phyloP scores from a whole-genome alignment of 2,888 invertebrate genomes.

The Drosophila colorata region DNA sequence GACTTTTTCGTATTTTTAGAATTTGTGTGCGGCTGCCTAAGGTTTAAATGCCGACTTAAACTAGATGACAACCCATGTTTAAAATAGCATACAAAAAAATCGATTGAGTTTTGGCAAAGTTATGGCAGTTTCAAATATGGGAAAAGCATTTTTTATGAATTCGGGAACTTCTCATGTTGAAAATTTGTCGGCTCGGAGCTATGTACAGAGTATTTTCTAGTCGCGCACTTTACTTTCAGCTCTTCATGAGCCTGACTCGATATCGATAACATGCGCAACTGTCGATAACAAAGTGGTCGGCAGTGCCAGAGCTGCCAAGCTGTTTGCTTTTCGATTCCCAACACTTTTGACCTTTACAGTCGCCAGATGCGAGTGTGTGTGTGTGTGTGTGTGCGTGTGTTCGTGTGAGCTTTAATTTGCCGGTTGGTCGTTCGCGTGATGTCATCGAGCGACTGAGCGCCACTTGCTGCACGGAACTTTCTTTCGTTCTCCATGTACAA shows the following conservation, averaged over 20 bases:
- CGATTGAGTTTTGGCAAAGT: too few relatives aligned
- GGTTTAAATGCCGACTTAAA: too few relatives aligned
- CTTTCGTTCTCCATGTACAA: conserved; percentile 24
- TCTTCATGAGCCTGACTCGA: conserved; percentile 24
- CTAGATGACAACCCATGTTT: too few relatives aligned
- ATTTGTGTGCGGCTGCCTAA: too few relatives aligned
- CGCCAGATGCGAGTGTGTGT: neutral
- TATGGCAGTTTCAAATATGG: too few relatives aligned
- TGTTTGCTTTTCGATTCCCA: neutral
- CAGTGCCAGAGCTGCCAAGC: conserved; percentile 12
- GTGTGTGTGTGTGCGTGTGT: conserved; percentile 7
- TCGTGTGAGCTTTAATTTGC: conserved; percentile 64
- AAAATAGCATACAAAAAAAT: too few relatives aligned
- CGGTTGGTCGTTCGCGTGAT: conserved; percentile 61
- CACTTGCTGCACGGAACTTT: conserved; percentile 65
- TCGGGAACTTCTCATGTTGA: too few relatives aligned
- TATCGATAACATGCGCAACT: conserved; percentile 32
- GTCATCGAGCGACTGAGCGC: conserved; percentile 56
- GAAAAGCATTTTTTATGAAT: too few relatives aligned
- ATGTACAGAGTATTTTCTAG: neutral
- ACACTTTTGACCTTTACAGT: conserved; percentile 44
- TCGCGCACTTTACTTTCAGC: neutral
- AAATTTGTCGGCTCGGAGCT: too few relatives aligned
- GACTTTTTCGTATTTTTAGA: too few relatives aligned
- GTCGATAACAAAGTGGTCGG: neutral